Conservation (phyloP, 2,888 invertebrate genomes). For the Patella pellucida region DNA sequence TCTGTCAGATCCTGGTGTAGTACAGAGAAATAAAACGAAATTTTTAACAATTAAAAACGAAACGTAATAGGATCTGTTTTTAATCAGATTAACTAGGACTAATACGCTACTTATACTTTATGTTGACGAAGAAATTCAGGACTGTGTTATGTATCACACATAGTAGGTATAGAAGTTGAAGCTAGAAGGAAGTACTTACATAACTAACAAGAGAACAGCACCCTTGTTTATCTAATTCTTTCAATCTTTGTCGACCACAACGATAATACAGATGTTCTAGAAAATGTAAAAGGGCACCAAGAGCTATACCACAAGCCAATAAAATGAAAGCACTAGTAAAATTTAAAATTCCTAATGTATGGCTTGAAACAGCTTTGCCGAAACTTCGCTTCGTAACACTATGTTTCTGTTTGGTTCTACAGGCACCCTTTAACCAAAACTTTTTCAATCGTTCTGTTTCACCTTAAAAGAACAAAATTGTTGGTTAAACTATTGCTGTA, state of each 20-base stretch:
- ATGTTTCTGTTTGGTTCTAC: constrained; percentile 85
- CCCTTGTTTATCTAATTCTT: constrained; percentile 81
- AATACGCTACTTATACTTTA: constrained; percentile 14
- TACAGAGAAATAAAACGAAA: too few relatives aligned
- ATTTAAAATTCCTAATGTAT: constrained; percentile 78
- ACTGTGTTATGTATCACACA: constrained; percentile 17
- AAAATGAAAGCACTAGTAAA: constrained; percentile 97
- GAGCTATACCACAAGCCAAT: constrained; percentile 92
- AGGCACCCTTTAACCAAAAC: constrained; percentile 97
- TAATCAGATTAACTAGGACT: too few relatives aligned
- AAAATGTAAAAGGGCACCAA: constrained; percentile 88
- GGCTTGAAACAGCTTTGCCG: constrained; percentile 76
- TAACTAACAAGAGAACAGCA: constrained; percentile 95
- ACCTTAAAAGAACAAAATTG: constrained; percentile 73
- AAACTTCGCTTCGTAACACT: constrained; percentile 29
- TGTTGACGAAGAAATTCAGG: neutral
- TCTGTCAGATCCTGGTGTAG: too few relatives aligned
- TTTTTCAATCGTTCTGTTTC: constrained; percentile 91
- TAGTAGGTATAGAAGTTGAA: constrained; percentile 12
- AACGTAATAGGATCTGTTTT: too few relatives aligned
- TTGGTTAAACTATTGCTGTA: too few relatives aligned
- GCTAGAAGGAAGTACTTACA: constrained; percentile 75
- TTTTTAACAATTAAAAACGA: too few relatives aligned
- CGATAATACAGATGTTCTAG: constrained; percentile 96
- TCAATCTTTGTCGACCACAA: constrained; percentile 74